Percentiles rank a stretch among this genome's conserved stretches.
Evolutionary conservation across 2,113 vertebrate species (phyloP).

Genomic region (Nymphicus hollandicus): DNA sequence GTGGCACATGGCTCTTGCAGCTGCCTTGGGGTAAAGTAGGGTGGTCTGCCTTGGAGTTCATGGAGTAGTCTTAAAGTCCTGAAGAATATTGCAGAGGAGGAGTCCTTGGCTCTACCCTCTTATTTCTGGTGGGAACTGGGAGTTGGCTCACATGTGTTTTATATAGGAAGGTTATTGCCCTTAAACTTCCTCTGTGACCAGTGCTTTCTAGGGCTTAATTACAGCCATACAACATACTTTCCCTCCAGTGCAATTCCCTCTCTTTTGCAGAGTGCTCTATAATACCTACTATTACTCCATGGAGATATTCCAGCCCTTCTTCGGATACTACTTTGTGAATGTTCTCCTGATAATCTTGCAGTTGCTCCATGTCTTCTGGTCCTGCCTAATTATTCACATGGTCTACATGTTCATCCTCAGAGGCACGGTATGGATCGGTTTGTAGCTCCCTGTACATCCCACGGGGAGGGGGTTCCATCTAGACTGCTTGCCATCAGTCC

Average conservation of each 20-base stretch:
- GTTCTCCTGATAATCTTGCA: conserved; percentile 82
- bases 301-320: conserved; percentile 79
- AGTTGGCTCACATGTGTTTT: background rate
- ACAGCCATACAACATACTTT: background rate
- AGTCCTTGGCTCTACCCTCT: background rate
- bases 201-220: background rate
- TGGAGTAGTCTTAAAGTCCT: background rate
- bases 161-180: background rate
- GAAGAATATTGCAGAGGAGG: background rate
- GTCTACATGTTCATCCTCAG: conserved; percentile 78
- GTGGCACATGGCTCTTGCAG: background rate
- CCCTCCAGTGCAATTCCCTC: background rate
- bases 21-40: background rate
- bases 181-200: background rate
- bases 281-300: conserved; percentile 80
- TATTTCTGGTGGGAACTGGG: background rate
- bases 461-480: background rate
- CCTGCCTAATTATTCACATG: conserved; percentile 89
- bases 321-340: conserved; percentile 90
- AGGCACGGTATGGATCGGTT: conserved; percentile 80
- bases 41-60: background rate
- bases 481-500: background rate
- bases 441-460: background rate
- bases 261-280: conserved; percentile 76
- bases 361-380: conserved; percentile 90